A percentile compares a stretch with the other conserved stretches of the same genome.
Conservation (phyloP, 2,888 invertebrate species). For the Iphiclides podalirius region DNA sequence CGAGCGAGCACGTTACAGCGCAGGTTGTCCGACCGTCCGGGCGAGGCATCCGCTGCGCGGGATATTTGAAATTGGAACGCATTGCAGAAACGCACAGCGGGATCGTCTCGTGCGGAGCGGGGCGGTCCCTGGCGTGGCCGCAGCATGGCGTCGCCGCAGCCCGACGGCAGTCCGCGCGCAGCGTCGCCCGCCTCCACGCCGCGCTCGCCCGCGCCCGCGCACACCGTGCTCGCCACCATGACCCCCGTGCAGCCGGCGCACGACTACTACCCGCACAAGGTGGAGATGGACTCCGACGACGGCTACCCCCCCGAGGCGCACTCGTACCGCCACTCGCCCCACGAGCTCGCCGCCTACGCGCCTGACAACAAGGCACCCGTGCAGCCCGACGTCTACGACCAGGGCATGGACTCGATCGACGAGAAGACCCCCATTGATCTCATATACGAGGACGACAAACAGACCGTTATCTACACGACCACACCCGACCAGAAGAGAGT, state of each 20-base stretch:
- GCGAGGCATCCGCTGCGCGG: too few relatives aligned
- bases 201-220: constrained; percentile 84
- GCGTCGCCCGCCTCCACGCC: constrained; percentile 73
- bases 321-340: constrained; percentile 79
- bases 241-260: constrained; percentile 91
- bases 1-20: constrained; percentile 35
- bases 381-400: constrained; percentile 73
- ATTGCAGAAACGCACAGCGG: constrained; percentile 58
- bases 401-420: constrained; percentile 77
- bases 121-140: constrained; percentile 65
- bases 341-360: constrained; percentile 71
- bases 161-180: constrained; percentile 63
- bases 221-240: constrained; percentile 91
- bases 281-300: constrained; percentile 82
- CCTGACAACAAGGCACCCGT: constrained; percentile 81
- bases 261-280: constrained; percentile 82
- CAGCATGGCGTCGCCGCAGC: constrained; percentile 70
- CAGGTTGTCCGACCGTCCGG: neutral
- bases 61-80: constrained; percentile 27
- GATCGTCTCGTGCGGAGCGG: constrained; percentile 59
- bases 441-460: constrained; percentile 91
- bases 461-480: constrained; percentile 90
- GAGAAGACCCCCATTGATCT: constrained; percentile 89
- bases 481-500: constrained; percentile 89
- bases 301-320: constrained; percentile 82